Base-by-base conservation (phyloP, 2,797 vertebrate genomes). In the Tragopan temminckii region DNA sequence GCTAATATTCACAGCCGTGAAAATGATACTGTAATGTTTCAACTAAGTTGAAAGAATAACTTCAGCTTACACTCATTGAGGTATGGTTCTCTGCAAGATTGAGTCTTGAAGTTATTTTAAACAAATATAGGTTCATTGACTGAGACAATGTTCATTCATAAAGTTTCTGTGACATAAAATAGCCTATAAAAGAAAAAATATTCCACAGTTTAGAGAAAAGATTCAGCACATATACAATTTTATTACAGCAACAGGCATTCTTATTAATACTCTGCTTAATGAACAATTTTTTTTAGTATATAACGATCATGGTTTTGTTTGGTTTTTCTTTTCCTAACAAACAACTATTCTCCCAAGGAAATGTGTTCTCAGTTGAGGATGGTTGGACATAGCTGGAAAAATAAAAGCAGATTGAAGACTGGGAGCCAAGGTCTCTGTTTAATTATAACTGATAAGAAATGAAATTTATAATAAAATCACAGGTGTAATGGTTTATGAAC, bases 361-460 rank as follows among this genome's bases (percentile, higher is more conserved):
- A 43, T 7, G 6, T 2, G 5, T 59, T 64, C 64, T 91, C 38
- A 48, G 5, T 10, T 48, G 24, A 74, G 19, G 8, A 20, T 21
- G 7, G 2, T 7, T 53, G 6, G 27, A 62, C 13, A 5, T 36
- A 87, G n/a, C 5, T 57, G 66, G 29, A 58, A 58, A 83, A 70
- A 31, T 15, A 42, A 33, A 64, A 63, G 31, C 31, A 80, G 3
- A 0, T 1, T 8, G 31, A 4, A 80, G 1, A 48, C 4, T 24
- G 11, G 2, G 5, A 1, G 1, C 4, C 25, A 62, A 27, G 13
- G 11, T 50, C 10, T 77, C 7, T 11, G 46, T 13, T 78, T 71
- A 88, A 64, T 9, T 38, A 38, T 4, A 69, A 3, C 2, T 33
- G 23, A 48, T 58, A 53, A 75, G 40, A 78, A 57, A 68, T 27